Base-by-base conservation (phyloP, 2,113 vertebrate genomes). In the Daubentonia madagascariensis region DNA sequence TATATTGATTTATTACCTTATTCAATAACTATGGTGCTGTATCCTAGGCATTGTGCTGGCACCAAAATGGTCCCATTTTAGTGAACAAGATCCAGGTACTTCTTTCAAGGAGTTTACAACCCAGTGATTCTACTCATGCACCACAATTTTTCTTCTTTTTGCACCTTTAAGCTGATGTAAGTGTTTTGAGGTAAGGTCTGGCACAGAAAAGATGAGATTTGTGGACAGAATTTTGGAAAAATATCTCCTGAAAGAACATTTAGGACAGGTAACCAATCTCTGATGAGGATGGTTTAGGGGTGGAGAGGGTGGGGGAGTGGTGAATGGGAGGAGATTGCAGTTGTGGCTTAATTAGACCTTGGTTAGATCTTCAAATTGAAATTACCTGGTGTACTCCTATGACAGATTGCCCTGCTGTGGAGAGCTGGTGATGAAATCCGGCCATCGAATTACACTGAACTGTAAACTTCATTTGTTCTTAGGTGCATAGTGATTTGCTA, bases 331-430 rank as follows among this genome's bases (percentile, higher is more conserved):
- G 32, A 76, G 37, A 87, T 59, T 65, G 35, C 32, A 93, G 70
- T 72, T 89, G 67, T 95, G 96, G 48, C 80, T 97, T 94, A 96
- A 89, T 98, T 96, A 97, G 95, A 83, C 37, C 65, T 91, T 84
- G 67, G 93, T 96, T 96, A 98, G 97, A 97, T 72, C 76, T 98
- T 98, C 97, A 97, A 78, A 72, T 35, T 91, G 97, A 98, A 98
- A 97, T 94, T 96, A 95, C 86, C 94, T 96, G 40, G 95, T 97
- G 87, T 89, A 92, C 83, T 94, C 86, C 63, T 88, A 57, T 90
- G 92, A 98, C 65, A 90, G 90, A 97, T 93, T 75, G 63, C 40
- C 97, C 95, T 90, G 57, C 95, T 97, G 97, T 97, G 94, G 96
- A 93, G 52, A 92, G 35, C 61, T 68, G 85, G 84, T 78, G 94